Evolutionary conservation across 2,797 vertebrate species (phyloP).

Genomic region (Rhinatrema bivittatum): DNA sequence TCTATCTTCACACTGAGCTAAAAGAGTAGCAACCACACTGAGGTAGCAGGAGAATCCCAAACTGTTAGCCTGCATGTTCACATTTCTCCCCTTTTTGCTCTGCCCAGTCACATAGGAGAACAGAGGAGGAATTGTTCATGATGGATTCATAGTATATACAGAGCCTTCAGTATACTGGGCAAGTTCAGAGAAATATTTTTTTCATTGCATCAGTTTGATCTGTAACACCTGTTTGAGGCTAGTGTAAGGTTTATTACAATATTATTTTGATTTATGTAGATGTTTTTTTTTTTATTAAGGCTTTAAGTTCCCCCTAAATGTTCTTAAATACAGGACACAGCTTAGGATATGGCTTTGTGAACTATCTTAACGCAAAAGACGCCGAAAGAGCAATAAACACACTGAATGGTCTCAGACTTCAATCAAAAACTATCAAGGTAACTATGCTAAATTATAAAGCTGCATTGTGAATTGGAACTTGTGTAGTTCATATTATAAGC

Average conservation of each 20-base stretch:
- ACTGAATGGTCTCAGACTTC: constrained; percentile 97
- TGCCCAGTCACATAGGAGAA: no score
- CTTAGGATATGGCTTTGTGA: constrained; percentile 98
- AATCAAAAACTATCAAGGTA: constrained; percentile 99
- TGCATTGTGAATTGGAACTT: neutral
- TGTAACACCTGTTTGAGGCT: neutral
- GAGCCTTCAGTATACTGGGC: no score
- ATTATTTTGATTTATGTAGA: neutral
- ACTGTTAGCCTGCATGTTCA: no score
- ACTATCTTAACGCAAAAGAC: constrained; percentile 97
- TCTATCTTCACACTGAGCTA: no score
- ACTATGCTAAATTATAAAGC: constrained; percentile 18
- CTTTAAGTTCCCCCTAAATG: neutral
- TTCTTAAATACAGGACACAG: constrained; percentile 85
- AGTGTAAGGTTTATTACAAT: neutral
- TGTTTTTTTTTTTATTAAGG: constrained; percentile 1
- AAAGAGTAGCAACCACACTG: no score
- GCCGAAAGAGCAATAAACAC: constrained; percentile 98
- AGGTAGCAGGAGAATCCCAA: no score
- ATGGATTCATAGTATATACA: no score
- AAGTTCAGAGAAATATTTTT: no score
- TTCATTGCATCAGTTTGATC: no score
- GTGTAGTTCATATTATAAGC: no score
- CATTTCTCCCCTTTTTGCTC: no score
- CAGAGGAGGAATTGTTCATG: no score